phyloP scores from a whole-genome alignment of 2,113 vertebrate genomes.

The Verasper variegatus region DNA sequence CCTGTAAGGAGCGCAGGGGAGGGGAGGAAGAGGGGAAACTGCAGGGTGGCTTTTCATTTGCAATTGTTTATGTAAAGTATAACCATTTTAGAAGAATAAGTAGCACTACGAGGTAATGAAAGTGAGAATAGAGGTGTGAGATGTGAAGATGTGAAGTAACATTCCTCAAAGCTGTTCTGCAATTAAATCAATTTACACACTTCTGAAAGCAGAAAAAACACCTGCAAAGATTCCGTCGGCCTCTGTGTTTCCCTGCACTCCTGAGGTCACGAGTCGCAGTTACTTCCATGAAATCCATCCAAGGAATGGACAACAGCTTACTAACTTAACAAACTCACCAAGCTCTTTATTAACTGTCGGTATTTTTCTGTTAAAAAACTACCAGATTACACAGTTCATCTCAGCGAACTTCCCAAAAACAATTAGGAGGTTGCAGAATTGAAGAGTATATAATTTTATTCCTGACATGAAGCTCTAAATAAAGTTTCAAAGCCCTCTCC shows the following conservation, averaged over 20 bases:
- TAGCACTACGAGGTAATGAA: slow-evolving; percentile 64
- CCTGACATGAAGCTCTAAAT: background rate
- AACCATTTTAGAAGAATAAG: slow-evolving; percentile 54
- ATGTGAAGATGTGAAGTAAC: slow-evolving; percentile 40
- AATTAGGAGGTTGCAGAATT: background rate
- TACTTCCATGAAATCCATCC: background rate
- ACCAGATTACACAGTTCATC: background rate
- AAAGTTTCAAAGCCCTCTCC: background rate
- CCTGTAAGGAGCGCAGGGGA: slow-evolving; percentile 41
- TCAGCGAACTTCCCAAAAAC: background rate
- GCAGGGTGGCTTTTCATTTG: slow-evolving; percentile 79
- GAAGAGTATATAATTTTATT: background rate
- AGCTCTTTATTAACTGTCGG: background rate
- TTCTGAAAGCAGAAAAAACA: slow-evolving; percentile 25
- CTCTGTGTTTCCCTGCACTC: background rate
- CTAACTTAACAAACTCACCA: background rate
- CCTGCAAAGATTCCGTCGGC: background rate
- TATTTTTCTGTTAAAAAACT: background rate
- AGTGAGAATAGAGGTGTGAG: slow-evolving; percentile 49
- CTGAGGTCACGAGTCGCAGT: background rate
- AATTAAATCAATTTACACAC: slow-evolving; percentile 52
- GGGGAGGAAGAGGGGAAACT: slow-evolving; percentile 60
- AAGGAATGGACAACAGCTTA: background rate
- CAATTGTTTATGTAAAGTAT: slow-evolving; percentile 78
- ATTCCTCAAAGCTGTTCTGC: slow-evolving; percentile 41